Evolutionary conservation across 2,888 invertebrate genomes (phyloP).

Genomic region (Hirtodrosophila histrioides): DNA sequence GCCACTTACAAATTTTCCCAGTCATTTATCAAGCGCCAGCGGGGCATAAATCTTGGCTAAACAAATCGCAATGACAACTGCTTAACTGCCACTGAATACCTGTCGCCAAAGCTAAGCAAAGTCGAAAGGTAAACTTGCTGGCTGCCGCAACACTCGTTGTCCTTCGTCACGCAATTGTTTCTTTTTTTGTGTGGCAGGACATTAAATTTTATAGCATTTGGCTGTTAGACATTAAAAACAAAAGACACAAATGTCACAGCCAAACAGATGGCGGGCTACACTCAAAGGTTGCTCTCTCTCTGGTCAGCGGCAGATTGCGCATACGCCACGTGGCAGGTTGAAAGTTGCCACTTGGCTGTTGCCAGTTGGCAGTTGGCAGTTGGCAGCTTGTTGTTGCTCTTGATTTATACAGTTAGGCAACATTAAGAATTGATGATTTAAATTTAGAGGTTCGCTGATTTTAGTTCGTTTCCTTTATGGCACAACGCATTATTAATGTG

Average conservation of each 20-base stretch:
- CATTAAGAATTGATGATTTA: slow-evolving; percentile 71
- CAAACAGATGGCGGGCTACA: slow-evolving; percentile 30
- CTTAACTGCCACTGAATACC: slow-evolving; percentile 43
- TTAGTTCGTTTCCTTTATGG: slow-evolving; percentile 38
- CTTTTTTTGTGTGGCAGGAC: slow-evolving; percentile 31
- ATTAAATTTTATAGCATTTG: slow-evolving; percentile 75
- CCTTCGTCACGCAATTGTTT: slow-evolving; percentile 56
- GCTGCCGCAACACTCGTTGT: slow-evolving; percentile 40
- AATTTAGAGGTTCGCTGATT: slow-evolving; percentile 40
- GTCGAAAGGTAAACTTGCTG: slow-evolving; percentile 41
- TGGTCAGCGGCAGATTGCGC: slow-evolving; percentile 45
- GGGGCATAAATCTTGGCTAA: slow-evolving; percentile 67
- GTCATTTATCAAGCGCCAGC: slow-evolving; percentile 70
- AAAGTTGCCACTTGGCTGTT: slow-evolving; percentile 10
- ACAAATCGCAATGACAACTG: slow-evolving; percentile 72
- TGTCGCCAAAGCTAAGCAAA: slow-evolving; percentile 17
- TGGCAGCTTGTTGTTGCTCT: slow-evolving; percentile 32
- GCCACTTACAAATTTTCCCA: slow-evolving; percentile 62
- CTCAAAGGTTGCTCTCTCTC: slow-evolving; percentile 18
- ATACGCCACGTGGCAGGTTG: slow-evolving; percentile 37
- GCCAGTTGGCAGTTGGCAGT: slow-evolving; percentile 2
- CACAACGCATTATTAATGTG: slow-evolving; percentile 42
- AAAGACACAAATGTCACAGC: slow-evolving; percentile 65
- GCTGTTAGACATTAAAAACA: slow-evolving; percentile 69
- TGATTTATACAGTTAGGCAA: slow-evolving; percentile 65